Percentiles rank a stretch among this genome's conserved stretches.
These are phyloP conservation scores for Crotalus tigris DNA, from an alignment of 2,113 vertebrate genomes.

Conservation along the genomic window DNA sequence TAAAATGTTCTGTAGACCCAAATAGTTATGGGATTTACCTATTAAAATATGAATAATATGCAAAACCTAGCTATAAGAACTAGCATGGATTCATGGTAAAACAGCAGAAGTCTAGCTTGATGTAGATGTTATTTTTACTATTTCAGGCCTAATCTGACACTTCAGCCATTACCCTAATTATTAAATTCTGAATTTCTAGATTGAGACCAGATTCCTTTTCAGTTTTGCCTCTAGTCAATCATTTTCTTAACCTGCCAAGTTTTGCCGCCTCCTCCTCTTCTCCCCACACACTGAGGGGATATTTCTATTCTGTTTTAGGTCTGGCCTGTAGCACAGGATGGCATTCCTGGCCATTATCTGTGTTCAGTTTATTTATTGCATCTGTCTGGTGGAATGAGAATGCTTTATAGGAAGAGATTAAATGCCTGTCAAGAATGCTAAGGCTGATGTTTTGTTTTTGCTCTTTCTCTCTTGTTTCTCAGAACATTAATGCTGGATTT, in stretches of 20 bases:
- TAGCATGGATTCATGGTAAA: background rate
- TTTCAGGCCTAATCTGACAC: background rate
- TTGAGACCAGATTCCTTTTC: background rate
- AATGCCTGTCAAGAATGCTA: slow-evolving; percentile 1
- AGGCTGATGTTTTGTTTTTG: background rate
- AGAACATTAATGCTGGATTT: slow-evolving; percentile 2
- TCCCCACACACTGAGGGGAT: too few relatives aligned
- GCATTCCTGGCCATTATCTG: background rate
- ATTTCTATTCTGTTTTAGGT: background rate
- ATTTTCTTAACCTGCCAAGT: background rate
- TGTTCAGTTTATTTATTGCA: background rate
- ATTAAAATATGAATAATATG: background rate
- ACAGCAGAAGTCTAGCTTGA: background rate
- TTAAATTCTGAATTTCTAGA: background rate
- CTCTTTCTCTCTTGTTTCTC: background rate
- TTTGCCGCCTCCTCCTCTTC: background rate
- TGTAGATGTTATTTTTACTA: background rate
- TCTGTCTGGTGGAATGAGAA: background rate
- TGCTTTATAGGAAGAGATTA: background rate
- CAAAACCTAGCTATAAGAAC: background rate
- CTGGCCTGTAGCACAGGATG: background rate
- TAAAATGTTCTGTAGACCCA: background rate
- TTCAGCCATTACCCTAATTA: background rate
- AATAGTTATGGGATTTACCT: background rate
- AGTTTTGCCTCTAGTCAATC: background rate